phyloP scores from a whole-genome alignment of 2,888 invertebrate genomes.

The Ophion ellenae region DNA sequence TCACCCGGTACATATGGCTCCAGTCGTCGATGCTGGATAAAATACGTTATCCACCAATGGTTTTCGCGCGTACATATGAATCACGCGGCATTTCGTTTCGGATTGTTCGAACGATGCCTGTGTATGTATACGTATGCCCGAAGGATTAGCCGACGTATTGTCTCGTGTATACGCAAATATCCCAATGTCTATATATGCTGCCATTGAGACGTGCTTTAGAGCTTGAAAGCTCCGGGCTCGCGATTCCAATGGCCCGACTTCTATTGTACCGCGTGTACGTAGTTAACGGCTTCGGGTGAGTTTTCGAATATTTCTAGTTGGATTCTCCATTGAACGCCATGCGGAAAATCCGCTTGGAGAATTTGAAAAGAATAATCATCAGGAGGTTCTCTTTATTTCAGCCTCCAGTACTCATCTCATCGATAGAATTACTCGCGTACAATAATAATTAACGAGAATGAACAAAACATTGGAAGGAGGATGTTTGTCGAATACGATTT shows the following conservation, averaged over 20 bases:
- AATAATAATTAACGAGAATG: too few relatives aligned
- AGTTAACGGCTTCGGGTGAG: background rate
- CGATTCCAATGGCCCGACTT: slow-evolving; percentile 13
- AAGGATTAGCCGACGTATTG: slow-evolving; percentile 49
- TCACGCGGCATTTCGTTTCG: slow-evolving; percentile 45
- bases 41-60: background rate
- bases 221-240: slow-evolving; percentile 24
- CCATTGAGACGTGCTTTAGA: slow-evolving; percentile 31
- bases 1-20: background rate
- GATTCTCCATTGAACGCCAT: background rate
- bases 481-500: too few relatives aligned
- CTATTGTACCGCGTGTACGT: background rate
- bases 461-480: too few relatives aligned
- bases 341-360: too few relatives aligned
- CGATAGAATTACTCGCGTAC: too few relatives aligned
- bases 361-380: too few relatives aligned
- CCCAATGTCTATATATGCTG: background rate
- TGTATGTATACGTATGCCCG: background rate
- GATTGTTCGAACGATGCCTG: slow-evolving; percentile 39
- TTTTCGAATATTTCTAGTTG: slow-evolving; percentile 2
- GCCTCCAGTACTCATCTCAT: too few relatives aligned
- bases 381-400: too few relatives aligned
- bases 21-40: background rate
- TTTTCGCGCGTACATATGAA: slow-evolving; percentile 31
- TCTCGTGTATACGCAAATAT: background rate